Percentiles rank a stretch among this genome's conserved stretches.
These are phyloP conservation scores for Furcula furcula DNA, from an alignment of 2,888 invertebrate genomes.

Conservation along the genomic window DNA sequence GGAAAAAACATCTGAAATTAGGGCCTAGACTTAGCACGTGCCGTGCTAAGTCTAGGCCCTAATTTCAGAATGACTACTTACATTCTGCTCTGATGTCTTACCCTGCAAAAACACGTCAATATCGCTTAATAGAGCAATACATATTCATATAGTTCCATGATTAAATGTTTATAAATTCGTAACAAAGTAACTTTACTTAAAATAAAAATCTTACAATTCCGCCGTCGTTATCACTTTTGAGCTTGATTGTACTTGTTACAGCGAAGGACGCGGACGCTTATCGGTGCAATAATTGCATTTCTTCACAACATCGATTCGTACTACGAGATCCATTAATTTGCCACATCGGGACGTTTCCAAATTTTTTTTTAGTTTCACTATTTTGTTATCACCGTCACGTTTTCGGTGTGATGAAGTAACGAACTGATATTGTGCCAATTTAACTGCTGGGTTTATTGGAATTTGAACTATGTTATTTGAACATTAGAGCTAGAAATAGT, in stretches of 20 bases:
- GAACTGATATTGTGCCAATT: neutral
- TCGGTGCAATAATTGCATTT: neutral
- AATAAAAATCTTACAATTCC: no score
- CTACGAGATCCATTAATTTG: constrained; percentile 14
- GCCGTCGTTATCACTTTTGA: neutral
- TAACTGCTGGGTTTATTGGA: neutral
- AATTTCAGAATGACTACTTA: no score
- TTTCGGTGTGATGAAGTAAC: neutral
- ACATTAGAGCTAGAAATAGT: no score
- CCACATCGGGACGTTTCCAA: constrained; percentile 7
- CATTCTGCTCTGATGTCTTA: no score
- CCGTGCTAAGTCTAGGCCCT: no score
- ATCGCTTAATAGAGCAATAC: no score
- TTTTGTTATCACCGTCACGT: constrained; percentile 5
- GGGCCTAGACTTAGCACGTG: no score
- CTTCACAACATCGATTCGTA: constrained; percentile 17
- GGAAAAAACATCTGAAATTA: no score
- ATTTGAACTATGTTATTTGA: neutral
- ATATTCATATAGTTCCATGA: no score
- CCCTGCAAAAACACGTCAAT: no score
- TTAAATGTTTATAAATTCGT: no score
- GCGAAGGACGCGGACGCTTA: neutral
- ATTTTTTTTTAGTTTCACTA: constrained; percentile 26
- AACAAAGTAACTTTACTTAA: no score
- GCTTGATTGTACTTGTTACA: neutral